Base-by-base conservation (phyloP, 1,140 invertebrate species). In the Hylaeus volcanicus region DNA sequence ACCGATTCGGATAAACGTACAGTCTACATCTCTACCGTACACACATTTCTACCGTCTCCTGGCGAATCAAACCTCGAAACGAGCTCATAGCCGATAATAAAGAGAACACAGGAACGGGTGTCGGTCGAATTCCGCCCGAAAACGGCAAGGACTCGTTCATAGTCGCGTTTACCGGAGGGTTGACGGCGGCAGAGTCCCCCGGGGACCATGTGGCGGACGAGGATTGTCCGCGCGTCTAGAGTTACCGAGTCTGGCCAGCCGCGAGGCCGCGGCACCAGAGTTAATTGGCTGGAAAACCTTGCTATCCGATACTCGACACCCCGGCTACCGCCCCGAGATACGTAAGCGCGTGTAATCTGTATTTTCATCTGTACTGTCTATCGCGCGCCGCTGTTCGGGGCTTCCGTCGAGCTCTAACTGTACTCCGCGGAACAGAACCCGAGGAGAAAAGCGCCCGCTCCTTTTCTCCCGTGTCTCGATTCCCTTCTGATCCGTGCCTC, bases 281-380 rank as follows among this genome's bases (percentile, higher is more conserved):
- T 92, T 92, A 93, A 93, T 93, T 92, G 91, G 88, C 90, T 92
- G 91, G 91, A 93, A 93, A 93, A 93, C 90, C 88, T 89, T 81
- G 91, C 89, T 90, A 92, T 90, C 90, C 88, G 92, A 92, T 92
- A 92, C 90, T 88, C 86, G 84, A 90, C 75, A 66, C 88, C 87
- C 68, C 85, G 81, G 90, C 90, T 91, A 91, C 91, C 85, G 90
- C 85, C 85, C 82, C 85, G 85, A 85, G 88, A 91, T 89, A 91
- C 89, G 89, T 91, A 86, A 80, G 84, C 85, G 84, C 78, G 83
- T 82, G 81, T 89, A 90, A 91, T 91, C 88, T 88, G 88, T 87
- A 91, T 91, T 91, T 89, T 91, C 89, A 88, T 89, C 85, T 81
- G 82, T 84, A 79, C 72, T 11, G 79, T 56, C 75, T 60, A 82